A percentile compares a stretch with the other conserved stretches of the same genome.
Conservation (phyloP, 1,140 invertebrate genomes). For the Zaprionus ornatus region DNA sequence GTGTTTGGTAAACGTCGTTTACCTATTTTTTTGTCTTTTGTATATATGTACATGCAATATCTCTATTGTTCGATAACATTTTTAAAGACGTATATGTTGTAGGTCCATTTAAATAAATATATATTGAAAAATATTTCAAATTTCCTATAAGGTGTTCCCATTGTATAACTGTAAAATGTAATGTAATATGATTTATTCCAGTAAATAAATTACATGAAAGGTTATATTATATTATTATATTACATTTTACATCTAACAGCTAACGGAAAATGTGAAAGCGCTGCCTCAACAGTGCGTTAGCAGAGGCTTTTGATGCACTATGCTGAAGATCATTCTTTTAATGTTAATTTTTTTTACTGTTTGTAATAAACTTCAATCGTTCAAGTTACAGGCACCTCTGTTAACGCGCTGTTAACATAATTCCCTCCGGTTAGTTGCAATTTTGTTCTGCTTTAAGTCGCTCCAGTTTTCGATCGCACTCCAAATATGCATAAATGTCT, state of each 20-base stretch:
- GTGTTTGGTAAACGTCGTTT: conserved; percentile 49
- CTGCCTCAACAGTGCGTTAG: background rate
- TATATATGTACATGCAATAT: too few species aligned
- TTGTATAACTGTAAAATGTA: background rate
- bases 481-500: background rate
- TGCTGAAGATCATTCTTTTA: too few species aligned
- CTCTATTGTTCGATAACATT: too few species aligned
- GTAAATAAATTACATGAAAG: background rate
- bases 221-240: background rate
- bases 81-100: too few species aligned
- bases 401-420: too few species aligned
- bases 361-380: too few species aligned
- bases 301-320: background rate
- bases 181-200: background rate
- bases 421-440: background rate
- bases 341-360: background rate
- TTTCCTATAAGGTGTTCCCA: conserved; percentile 52
- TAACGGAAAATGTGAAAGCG: background rate
- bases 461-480: background rate
- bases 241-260: background rate
- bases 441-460: background rate
- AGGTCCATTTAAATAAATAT: conserved; percentile 61
- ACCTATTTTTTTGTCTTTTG: too few species aligned
- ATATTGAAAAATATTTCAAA: conserved; percentile 23
- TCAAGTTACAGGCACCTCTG: too few species aligned